Evolutionary conservation across 2,888 invertebrate species (phyloP), one percentile per base, ranked within the genome.

Genomic region (Aspidiotus destructor): DNA sequence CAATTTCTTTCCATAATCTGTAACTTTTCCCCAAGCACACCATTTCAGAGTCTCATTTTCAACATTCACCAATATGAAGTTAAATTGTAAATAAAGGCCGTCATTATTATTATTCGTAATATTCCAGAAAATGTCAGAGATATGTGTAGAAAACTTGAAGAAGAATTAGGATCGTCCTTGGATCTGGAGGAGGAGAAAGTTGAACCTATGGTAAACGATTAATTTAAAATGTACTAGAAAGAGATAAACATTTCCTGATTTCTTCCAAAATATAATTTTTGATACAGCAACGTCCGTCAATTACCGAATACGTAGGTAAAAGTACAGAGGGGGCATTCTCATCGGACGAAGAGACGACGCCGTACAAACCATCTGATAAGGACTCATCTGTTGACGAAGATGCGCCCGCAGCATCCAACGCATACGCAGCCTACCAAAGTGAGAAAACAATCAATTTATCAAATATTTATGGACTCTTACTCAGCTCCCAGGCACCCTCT

Each of bases 121-220:
- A 48, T 63, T 48, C 15, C 1, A 57, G 55, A 40, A 8, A 40
- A 62, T 13, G 40, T 57, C 2, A 54, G 55, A 41, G 60, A 68
- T 7, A 41, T 68, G 15, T 52, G 54, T 0, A 61, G 61, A 15
- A 41, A 41, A 48, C 41, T 61, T 42, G 44, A 52, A 63, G 55
- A 58, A 60, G 16, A 60, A 60, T 11, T 67, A 40, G 44, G 57
- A 11, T 42, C 48, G 13, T 58, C 72, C 73, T 62, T 75, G 86
- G 86, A 84, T 70, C 81, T 84, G 73, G 74, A 87, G 72, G 88
- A 88, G 74, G 86, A 86, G 76, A 88, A 87, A 74, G 80, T 86
- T 70, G 84, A 85, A 77, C 28, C 28, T 3, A 28, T 28, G 28
- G 28, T 28, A 28, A 28, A 28, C 28, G 5, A 28, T 28, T 28